phyloP scores from a whole-genome alignment of 2,797 vertebrate species.

The Semotilus atromaculatus region DNA sequence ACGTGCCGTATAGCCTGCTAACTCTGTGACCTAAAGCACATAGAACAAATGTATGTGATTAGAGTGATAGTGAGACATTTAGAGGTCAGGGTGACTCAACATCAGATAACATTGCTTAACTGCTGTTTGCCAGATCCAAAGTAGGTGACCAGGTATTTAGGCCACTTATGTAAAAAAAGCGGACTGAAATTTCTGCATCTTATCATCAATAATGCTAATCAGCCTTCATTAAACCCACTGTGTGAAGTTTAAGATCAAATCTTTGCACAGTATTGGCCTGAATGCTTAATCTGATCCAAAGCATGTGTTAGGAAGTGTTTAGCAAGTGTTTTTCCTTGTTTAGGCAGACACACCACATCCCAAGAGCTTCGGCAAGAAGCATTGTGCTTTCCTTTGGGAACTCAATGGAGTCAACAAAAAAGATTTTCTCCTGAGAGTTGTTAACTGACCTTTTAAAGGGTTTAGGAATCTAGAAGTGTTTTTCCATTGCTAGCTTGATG shows the following conservation, averaged over 20 bases:
- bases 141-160: slow-evolving; percentile 35
- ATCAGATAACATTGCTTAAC: slow-evolving; percentile 30
- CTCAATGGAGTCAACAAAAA: slow-evolving; percentile 4
- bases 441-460: neutral
- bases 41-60: slow-evolving; percentile 27
- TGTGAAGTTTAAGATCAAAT: slow-evolving; percentile 14
- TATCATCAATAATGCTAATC: slow-evolving; percentile 20
- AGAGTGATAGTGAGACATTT: neutral
- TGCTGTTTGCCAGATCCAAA: neutral
- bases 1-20: slow-evolving; percentile 94
- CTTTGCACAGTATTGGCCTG: neutral
- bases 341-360: slow-evolving; percentile 18
- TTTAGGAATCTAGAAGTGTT: neutral
- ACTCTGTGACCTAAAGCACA: slow-evolving; percentile 87
- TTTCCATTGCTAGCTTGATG: neutral
- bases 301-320: slow-evolving; percentile 26
- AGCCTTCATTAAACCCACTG: slow-evolving; percentile 27
- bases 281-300: slow-evolving; percentile 28
- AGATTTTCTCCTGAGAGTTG: slow-evolving; percentile 8
- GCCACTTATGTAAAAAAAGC: slow-evolving; percentile 35
- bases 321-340: slow-evolving; percentile 6
- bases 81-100: slow-evolving; percentile 1
- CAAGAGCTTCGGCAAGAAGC: neutral
- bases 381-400: slow-evolving; percentile 2
- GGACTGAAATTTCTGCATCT: slow-evolving; percentile 4